A percentile compares a stretch with the other conserved stretches of the same genome.
Conservation (phyloP, 2,113 vertebrate species). For the Tonatia bakeri region DNA sequence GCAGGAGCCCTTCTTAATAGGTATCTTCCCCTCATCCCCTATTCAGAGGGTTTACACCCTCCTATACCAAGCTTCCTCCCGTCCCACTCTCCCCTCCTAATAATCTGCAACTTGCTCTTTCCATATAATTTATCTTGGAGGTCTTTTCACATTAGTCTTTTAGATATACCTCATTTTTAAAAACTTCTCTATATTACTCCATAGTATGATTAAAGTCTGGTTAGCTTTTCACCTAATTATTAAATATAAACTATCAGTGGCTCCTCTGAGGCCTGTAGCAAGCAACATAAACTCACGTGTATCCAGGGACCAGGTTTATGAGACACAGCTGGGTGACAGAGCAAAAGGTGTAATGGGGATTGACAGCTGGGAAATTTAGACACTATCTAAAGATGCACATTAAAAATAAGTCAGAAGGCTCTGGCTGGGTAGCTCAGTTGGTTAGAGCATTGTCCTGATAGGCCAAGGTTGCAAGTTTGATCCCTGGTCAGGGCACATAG, state of each 20-base stretch:
- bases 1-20: not conserved
- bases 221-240: not conserved
- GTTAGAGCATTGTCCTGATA: no score
- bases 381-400: not conserved
- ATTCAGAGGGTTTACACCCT: not conserved
- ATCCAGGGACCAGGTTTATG: not conserved
- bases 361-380: not conserved
- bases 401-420: not conserved
- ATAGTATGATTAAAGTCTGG: not conserved
- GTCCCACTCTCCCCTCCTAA: not conserved
- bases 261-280: not conserved
- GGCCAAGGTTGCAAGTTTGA: no score
- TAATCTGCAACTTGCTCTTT: constrained; percentile 13
- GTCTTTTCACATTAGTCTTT: not conserved
- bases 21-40: not conserved
- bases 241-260: not conserved
- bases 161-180: not conserved
- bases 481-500: no score
- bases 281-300: not conserved
- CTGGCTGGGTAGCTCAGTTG: no score
- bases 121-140: not conserved
- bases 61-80: not conserved
- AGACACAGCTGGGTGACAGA: not conserved
- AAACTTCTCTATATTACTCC: not conserved
- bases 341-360: not conserved